Evolutionary conservation across 2,888 invertebrate genomes (phyloP), one percentile per base, ranked within the genome.

Genomic region (Trissolcus brochymenae): DNA sequence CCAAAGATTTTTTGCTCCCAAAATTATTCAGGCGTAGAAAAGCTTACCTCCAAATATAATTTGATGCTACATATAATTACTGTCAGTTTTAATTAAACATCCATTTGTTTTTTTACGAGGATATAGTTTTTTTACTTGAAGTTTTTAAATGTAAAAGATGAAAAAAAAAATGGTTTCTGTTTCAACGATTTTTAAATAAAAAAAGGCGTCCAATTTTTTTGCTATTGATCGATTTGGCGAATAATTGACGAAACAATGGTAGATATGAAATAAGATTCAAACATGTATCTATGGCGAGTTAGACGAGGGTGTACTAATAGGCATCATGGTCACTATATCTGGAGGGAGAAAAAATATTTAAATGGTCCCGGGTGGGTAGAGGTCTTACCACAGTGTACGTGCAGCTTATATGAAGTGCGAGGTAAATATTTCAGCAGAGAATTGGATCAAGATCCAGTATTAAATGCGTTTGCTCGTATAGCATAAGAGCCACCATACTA

Each of bases 381-480:
- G 55, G 54, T 56, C 25, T 51, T 66, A 56, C 46, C 64, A 60
- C 51, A 16, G 41, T 50, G 55, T 70, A 61, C 46, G 59, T 53
- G 60, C 41, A 49, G 49, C 65, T 66, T 61, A 60, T 61, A 66
- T 73, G 66, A 66, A 66, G 61, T 66, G 50, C 59, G 66, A 51
- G 66, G 41, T 73, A 66, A 73, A 73, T 73, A 73, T 73, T 73
- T 73, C 65, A 73, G 41, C 6, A 59, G 60, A 49, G 65, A 73
- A 73, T 73, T 73, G 66, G 66, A 66, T 73, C 73, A 73, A 73
- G 66, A 73, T 73, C 56, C 61, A 50, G 54, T 56, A 50, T 46
- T 73, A 73, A 73, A 73, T 66, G 73, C 56, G 46, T 73, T 73
- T 73, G 19, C 66, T 66, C 56, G 67, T 68, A 35, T 11, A n/a